Evolutionary conservation across 2,888 invertebrate genomes (phyloP).

Genomic region (Sussaba pulchella): DNA sequence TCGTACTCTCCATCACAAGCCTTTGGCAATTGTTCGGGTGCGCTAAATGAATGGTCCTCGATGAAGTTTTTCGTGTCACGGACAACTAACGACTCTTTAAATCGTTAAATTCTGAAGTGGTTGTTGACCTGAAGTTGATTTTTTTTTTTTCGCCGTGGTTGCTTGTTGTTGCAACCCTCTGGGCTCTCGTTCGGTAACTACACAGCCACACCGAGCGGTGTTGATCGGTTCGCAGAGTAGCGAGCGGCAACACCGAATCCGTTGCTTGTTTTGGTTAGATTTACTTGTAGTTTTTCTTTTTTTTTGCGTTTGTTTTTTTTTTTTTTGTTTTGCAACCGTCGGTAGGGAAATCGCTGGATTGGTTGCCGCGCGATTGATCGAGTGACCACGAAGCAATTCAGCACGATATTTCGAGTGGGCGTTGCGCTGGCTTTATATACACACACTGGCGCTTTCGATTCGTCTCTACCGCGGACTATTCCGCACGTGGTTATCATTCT

Average conservation of each 20-base stretch:
- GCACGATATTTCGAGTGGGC: constrained; percentile 62
- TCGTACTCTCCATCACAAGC: not conserved
- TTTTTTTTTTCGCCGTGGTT: not conserved
- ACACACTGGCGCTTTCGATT: constrained; percentile 59
- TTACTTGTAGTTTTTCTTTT: constrained; percentile 17
- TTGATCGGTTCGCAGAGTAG: constrained; percentile 42
- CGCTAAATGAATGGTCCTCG: not conserved
- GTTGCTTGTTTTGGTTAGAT: constrained; percentile 42
- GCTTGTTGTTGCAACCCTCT: constrained; percentile 5
- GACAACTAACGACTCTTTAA: constrained; percentile 26
- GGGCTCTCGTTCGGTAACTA: constrained; percentile 20
- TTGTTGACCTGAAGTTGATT: constrained; percentile 10
- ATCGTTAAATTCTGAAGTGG: constrained; percentile 15
- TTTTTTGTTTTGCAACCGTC: constrained; percentile 44
- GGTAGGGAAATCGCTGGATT: constrained; percentile 58
- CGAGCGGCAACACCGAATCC: constrained; percentile 39
- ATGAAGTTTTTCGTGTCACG: constrained; percentile 11
- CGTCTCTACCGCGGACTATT: constrained; percentile 44
- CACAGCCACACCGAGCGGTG: constrained; percentile 8
- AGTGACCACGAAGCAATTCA: constrained; percentile 65
- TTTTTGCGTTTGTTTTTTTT: constrained; percentile 7
- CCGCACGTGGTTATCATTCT: constrained; percentile 52
- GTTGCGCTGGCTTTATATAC: constrained; percentile 43
- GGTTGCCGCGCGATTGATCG: constrained; percentile 63
- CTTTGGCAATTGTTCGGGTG: not conserved